Evolutionary conservation across 2,888 invertebrate species (phyloP).

Genomic region (Gibbula magus): DNA sequence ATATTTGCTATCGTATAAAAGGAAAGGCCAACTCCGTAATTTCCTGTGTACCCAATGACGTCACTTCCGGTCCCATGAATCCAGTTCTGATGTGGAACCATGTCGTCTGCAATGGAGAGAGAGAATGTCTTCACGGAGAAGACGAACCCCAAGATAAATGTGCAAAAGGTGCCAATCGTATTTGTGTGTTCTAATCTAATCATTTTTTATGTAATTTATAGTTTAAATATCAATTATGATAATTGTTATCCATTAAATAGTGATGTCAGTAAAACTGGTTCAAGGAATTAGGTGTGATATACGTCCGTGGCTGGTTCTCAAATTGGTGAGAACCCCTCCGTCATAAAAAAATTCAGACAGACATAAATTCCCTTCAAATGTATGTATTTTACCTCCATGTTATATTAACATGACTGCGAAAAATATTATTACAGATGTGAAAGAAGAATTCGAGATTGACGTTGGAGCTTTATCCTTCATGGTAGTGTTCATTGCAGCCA

Average conservation of each 20-base stretch:
- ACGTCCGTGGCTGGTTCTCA: too few species aligned
- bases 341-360: too few species aligned
- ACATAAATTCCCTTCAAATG: too few species aligned
- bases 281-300: too few species aligned
- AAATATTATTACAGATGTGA: neutral
- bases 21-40: conserved; percentile 31
- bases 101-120: conserved; percentile 36
- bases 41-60: conserved; percentile 40
- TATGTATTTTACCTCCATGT: too few species aligned
- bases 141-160: conserved; percentile 34
- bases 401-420: too few species aligned
- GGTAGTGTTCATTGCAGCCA: neutral
- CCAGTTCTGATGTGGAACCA: conserved; percentile 43
- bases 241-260: too few species aligned
- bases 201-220: too few species aligned
- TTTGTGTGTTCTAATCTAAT: too few species aligned
- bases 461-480: neutral
- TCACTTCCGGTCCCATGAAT: conserved; percentile 26
- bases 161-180: neutral
- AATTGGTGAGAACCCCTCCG: too few species aligned
- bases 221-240: too few species aligned
- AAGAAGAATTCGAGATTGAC: neutral
- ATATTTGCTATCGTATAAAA: conserved; percentile 40
- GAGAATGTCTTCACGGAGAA: conserved; percentile 36
- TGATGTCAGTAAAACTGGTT: too few species aligned